Percentiles rank a stretch among this genome's conserved stretches.
phyloP scores from a whole-genome alignment of 2,797 vertebrate species.

The Merluccius polli region DNA sequence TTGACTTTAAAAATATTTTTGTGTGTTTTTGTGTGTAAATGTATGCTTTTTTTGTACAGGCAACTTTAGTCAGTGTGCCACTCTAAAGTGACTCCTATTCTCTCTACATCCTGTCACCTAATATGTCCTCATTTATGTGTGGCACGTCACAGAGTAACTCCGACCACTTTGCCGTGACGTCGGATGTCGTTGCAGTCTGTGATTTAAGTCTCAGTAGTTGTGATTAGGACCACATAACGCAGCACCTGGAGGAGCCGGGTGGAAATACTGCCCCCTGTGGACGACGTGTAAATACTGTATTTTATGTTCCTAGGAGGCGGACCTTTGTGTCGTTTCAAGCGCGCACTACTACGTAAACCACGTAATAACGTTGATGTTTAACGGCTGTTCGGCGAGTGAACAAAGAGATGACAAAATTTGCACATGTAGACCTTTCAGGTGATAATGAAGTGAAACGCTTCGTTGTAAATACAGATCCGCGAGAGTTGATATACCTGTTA shows the following conservation, averaged over 20 bases:
- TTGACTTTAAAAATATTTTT: constrained; percentile 50
- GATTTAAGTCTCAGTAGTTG: neutral
- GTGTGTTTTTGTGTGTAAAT: constrained; percentile 43
- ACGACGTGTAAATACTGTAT: neutral
- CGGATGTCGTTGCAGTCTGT: neutral
- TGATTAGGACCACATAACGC: neutral
- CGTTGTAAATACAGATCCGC: constrained; percentile 58
- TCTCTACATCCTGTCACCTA: constrained; percentile 24
- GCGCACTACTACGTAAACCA: neutral
- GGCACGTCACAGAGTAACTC: neutral
- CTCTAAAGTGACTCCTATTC: constrained; percentile 19
- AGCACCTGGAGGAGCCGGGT: neutral
- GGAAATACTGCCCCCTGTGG: neutral
- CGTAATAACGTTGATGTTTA: neutral
- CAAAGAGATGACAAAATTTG: constrained; percentile 44
- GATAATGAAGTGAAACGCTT: constrained; percentile 48
- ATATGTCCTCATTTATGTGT: neutral
- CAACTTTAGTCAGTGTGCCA: constrained; percentile 45
- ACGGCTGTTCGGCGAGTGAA: constrained; percentile 15
- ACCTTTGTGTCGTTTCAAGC: neutral
- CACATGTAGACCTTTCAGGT: constrained; percentile 63
- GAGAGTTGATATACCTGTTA: constrained; percentile 34
- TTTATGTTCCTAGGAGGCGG: neutral
- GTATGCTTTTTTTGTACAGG: constrained; percentile 52
- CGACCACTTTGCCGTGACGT: neutral